A percentile compares a stretch with the other conserved stretches of the same genome.
Conservation (phyloP, 2,113 vertebrate genomes). For the Nycticryphes semicollaris region DNA sequence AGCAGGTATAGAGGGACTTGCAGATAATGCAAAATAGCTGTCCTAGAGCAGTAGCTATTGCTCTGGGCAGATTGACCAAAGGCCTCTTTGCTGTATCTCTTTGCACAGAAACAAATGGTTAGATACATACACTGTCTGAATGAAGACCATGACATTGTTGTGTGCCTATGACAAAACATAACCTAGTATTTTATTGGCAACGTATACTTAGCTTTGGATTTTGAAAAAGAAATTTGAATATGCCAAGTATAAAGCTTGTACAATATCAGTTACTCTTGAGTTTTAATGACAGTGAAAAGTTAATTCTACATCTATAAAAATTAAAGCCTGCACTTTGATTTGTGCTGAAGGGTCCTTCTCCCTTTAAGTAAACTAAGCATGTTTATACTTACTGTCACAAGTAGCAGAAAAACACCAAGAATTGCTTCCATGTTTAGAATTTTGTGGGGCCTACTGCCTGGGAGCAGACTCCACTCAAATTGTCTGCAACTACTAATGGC, state of each 20-base stretch:
- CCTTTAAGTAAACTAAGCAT: neutral
- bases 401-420: neutral
- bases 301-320: neutral
- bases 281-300: neutral
- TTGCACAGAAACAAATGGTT: neutral
- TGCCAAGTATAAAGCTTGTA: neutral
- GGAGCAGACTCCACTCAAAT: neutral
- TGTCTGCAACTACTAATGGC: neutral
- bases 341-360: neutral
- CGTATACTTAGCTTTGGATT: neutral
- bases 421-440: neutral
- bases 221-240: neutral
- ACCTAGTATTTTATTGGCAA: neutral
- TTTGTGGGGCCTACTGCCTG: neutral
- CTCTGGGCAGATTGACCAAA: neutral
- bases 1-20: neutral
- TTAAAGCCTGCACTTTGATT: neutral
- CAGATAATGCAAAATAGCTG: neutral
- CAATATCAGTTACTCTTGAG: neutral
- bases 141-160: neutral
- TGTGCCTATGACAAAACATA: neutral
- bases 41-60: neutral
- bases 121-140: neutral
- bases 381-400: neutral
- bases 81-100: neutral